phyloP scores from a whole-genome alignment of 2,113 vertebrate genomes.

The Herpetotheres cachinnans region DNA sequence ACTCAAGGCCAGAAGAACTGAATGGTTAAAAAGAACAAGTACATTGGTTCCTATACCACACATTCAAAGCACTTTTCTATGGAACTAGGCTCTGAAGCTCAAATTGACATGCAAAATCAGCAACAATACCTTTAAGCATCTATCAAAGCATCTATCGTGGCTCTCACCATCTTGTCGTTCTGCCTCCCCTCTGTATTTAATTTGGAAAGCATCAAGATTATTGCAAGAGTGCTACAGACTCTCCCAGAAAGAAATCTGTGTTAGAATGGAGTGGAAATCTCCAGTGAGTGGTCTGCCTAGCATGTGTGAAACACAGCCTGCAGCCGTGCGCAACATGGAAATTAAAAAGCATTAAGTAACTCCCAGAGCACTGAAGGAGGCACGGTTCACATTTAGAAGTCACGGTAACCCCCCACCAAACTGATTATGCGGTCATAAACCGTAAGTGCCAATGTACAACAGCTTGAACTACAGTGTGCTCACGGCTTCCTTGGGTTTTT shows the following conservation, averaged over 20 bases:
- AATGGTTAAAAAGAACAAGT: background rate
- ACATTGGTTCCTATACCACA: background rate
- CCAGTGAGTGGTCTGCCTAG: background rate
- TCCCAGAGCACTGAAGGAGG: background rate
- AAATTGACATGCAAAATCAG: background rate
- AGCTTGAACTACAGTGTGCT: background rate
- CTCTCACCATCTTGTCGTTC: background rate
- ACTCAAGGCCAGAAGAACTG: background rate
- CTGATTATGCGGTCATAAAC: background rate
- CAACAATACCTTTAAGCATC: background rate
- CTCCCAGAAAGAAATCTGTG: background rate
- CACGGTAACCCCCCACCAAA: background rate
- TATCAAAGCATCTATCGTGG: background rate
- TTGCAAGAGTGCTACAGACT: background rate
- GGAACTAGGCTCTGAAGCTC: background rate
- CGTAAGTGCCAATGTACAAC: fast-evolving
- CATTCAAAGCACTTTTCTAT: background rate
- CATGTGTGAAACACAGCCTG: background rate
- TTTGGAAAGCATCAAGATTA: background rate
- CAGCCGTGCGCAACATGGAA: background rate
- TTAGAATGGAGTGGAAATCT: background rate
- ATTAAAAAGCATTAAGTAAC: background rate
- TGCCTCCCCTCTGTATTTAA: background rate
- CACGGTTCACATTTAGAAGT: background rate
- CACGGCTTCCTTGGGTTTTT: background rate